Evolutionary conservation across 1,140 invertebrate species (phyloP), one percentile per base, ranked within the genome.

Genomic region (Amyelois transitella): DNA sequence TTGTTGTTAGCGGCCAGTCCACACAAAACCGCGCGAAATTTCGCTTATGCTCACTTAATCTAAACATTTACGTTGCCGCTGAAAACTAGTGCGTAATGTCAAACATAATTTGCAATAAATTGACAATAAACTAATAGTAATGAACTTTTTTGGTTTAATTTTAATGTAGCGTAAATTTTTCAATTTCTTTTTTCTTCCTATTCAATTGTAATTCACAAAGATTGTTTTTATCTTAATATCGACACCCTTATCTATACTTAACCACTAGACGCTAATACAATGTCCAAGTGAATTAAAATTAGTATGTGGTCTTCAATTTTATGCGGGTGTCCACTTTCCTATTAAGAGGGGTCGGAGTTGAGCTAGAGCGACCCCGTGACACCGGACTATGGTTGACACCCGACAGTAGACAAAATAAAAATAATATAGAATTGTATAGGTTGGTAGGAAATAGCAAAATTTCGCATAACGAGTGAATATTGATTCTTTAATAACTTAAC

Each of bases 271-370:
- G 56, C 55, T 56, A 45, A 62, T 61, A 55, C 47, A 58, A 61
- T 62, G 44, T 51, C 66, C 60, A 66, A 60, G 52, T 55, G 63
- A 67, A 72, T 77, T 66, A 73, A 64, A 70, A 60, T 72, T 60
- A 50, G 58, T 60, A 25, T 54, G 49, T 53, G 57, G 32, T 55
- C 50, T 43, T 53, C 49, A 53, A 64, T 63, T 63, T 52, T 51
- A 84, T 85, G 81, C 81, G 81, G 81, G 81, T 78, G 73, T 74
- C 75, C 72, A 70, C 72, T 76, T 66, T 75, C 65, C 69, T 70
- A 70, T 78, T 72, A n/a, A 72, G 70, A 55, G 69, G 64, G 77
- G 76, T 75, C 75, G 73, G 64, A 64, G 75, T 67, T 67, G 70
- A 69, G 66, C 68, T 65, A 73, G 68, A 55, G 50, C 69, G 72